These are phyloP conservation scores for Scaptomyza flava DNA, from an alignment of 2,888 invertebrate genomes.

Conservation along the genomic window DNA sequence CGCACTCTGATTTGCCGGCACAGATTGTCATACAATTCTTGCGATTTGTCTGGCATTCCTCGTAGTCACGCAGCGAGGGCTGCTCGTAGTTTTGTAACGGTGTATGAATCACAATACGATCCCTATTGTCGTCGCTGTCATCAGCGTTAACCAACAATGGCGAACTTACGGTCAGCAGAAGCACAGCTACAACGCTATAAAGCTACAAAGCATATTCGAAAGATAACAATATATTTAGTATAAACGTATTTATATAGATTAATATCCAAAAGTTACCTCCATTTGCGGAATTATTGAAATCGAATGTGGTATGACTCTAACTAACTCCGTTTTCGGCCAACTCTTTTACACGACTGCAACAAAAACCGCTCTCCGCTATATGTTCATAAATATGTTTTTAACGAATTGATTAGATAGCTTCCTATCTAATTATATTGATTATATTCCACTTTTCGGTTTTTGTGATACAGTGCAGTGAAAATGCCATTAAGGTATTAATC, in stretches of 20 bases:
- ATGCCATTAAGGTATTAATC: background rate
- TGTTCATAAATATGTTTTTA: slow-evolving; percentile 3
- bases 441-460: slow-evolving; percentile 10
- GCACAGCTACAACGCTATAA: slow-evolving; percentile 1
- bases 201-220: slow-evolving; percentile 30
- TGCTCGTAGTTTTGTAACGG: slow-evolving; percentile 75
- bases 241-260: background rate
- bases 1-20: slow-evolving; percentile 40
- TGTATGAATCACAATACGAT: slow-evolving; percentile 75
- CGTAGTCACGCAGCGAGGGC: slow-evolving; percentile 76
- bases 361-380: background rate
- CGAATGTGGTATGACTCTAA: background rate
- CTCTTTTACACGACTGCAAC: slow-evolving; percentile 33
- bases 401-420: slow-evolving; percentile 47
- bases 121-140: slow-evolving; percentile 14
- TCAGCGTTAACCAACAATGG: slow-evolving; percentile 16
- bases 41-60: slow-evolving; percentile 68
- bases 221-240: background rate
- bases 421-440: slow-evolving; percentile 51
- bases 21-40: slow-evolving; percentile 65
- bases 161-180: slow-evolving; percentile 18
- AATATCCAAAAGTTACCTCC: slow-evolving; percentile 38
- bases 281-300: slow-evolving; percentile 24
- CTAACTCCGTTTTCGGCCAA: slow-evolving; percentile 9
- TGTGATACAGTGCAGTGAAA: slow-evolving; percentile 1